Evolutionary conservation across 2,888 invertebrate genomes (phyloP), one percentile per base, ranked within the genome.

Genomic region (Leptinotarsa peninsularis): DNA sequence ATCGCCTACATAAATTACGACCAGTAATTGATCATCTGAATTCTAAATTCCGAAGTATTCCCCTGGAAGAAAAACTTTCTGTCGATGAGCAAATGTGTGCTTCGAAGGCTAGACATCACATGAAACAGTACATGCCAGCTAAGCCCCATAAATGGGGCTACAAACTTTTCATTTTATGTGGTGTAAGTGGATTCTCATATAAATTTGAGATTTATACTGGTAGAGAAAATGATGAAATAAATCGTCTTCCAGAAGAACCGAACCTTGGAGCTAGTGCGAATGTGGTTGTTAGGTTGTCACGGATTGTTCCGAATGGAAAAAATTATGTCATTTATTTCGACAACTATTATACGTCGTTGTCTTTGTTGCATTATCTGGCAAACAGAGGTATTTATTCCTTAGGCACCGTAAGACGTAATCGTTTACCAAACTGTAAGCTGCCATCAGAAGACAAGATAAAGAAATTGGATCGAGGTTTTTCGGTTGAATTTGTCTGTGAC

Each of bases 131-230:
- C 76, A 78, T 85, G 74, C 85, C 86, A 21, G 80, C 82, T 49
- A 88, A 87, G 75, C 86, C 86, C 66, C 85, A 86, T 73, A 87
- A 88, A 80, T 87, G 85, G 85, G 85, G 83, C 43, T 84, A 75
- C 67, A 84, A 83, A 78, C 43, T 85, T 2, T 84, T 81, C 76
- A 79, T 83, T 69, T 66, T 83, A 13, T 75, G 82, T 79, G 85
- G 83, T 72, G 81, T 82, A 43, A 73, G 72, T 69, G 84, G 84
- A 56, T 82, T 78, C 80, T 82, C 78, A 4, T 85, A 87, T 76
- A 81, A 85, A 18, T 85, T 84, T 81, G 85, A 86, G 79, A 79
- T 85, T 18, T 83, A 86, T 69, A 81, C 78, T 77, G 85, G 85
- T 17, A 56, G 72, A 58, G 83, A 84, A 66, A 84, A 84, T 73